Base-by-base conservation (phyloP, 2,888 invertebrate species). In the Eulithis testata region DNA sequence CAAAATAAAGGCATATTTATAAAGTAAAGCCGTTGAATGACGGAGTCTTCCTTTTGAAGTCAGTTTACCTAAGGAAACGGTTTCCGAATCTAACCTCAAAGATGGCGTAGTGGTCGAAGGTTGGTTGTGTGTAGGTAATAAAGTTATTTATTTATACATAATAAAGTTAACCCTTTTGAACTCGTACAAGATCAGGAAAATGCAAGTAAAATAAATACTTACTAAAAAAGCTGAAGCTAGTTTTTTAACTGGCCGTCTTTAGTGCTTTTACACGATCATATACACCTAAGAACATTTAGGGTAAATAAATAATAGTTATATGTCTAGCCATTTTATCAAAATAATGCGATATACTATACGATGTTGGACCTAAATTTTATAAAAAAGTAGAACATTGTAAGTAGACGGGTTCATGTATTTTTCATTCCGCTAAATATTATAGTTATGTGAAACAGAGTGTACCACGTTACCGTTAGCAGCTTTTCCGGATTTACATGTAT, bases 401-500 rank as follows among this genome's bases (percentile, higher is more conserved):
- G n/a, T 44, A 44, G 9, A n/a, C 14, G 14, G 40, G 37, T 49
- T 43, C 27, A 51, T 43, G 43, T 59, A 43, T 59, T 59, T 59
- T 57, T 50, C 37, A 51, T 45, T 45, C 5, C 27, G 6, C 47
- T 50, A 49, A 47, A 57, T 58, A 14, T 50, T 58, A 14, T 50
- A 60, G 60, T 59, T 59, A 44, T 43, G 43, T 59, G 31, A 51
- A 51, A 59, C 59, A 40, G 45, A 50, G 44, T 45, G 51, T 45
- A 37, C 8, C 47, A 49, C 54, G 49, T 67, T 60, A 31, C 3
- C 31, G 4, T 21, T 21, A 63, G 59, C 56, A 60, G 63, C 60
- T 57, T 63, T 49, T 12, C 53, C 45, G 60, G 63, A 67, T 67
- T 63, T 60, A 57, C 63, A 64, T 67, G 57, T 49, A 60, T 53